Percentiles rank a stretch among this genome's conserved stretches.
Evolutionary conservation across 1,140 invertebrate genomes (phyloP).

Genomic region (Papilio machaon): DNA sequence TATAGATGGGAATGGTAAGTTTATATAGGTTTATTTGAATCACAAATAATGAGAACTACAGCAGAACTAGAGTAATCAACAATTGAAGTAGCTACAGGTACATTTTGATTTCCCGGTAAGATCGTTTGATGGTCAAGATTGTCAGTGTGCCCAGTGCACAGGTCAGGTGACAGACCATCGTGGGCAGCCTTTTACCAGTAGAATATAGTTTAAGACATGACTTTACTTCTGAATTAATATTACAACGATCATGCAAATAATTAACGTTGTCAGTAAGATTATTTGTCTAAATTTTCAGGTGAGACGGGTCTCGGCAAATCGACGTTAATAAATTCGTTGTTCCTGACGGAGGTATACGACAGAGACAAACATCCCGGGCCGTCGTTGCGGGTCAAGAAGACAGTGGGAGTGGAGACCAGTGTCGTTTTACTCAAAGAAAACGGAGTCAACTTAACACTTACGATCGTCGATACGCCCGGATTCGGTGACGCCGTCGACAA

Average conservation of each 20-base stretch:
- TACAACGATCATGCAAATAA: background rate
- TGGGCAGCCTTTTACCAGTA: too few relatives aligned
- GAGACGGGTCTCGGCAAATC: conserved; percentile 99
- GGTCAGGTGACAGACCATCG: too few relatives aligned
- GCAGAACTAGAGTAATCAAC: too few relatives aligned
- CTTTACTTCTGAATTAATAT: background rate
- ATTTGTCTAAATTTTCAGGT: conserved; percentile 82
- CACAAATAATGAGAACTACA: too few relatives aligned
- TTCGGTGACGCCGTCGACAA: conserved; percentile 99
- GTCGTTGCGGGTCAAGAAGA: conserved; percentile 94
- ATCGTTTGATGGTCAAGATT: too few relatives aligned
- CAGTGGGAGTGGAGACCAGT: conserved; percentile 95
- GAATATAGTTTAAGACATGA: too few relatives aligned
- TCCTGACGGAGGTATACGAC: conserved; percentile 98
- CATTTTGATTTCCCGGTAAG: background rate
- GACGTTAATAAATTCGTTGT: conserved; percentile 99
- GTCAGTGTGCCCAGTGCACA: too few relatives aligned
- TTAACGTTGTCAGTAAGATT: background rate
- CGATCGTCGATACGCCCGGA: conserved; percentile 98
- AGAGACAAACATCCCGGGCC: conserved; percentile 93
- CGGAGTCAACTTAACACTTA: conserved; percentile 95
- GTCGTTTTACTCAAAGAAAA: conserved; percentile 96
- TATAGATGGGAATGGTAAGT: too few relatives aligned
- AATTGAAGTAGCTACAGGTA: too few relatives aligned
- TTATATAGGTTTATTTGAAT: too few relatives aligned